Evolutionary conservation across 2,113 vertebrate species (phyloP).

Genomic region (Meriones unguiculatus): DNA sequence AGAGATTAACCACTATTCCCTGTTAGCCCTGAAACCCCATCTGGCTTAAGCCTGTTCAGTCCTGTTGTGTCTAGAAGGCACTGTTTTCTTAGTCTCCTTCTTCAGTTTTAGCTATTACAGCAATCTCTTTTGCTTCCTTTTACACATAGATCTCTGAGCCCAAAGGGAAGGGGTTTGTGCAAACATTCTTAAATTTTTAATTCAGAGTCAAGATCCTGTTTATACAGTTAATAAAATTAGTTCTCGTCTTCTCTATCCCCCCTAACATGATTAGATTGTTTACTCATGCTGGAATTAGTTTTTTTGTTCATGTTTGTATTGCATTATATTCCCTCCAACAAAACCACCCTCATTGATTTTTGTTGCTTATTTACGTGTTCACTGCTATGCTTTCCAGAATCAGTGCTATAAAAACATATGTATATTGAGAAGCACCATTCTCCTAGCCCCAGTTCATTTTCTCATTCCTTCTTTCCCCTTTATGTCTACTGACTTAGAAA

Average conservation of each 20-base stretch:
- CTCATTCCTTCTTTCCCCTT: neutral
- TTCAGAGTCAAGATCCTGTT: neutral
- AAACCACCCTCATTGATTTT: constrained; percentile 19
- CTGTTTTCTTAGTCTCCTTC: neutral
- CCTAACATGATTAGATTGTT: neutral
- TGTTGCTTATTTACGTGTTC: constrained; percentile 46
- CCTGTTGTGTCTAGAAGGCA: neutral
- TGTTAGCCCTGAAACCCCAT: neutral
- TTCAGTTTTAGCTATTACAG: neutral
- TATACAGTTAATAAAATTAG: neutral
- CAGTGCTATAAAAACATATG: neutral
- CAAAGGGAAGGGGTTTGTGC: neutral
- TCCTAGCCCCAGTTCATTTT: neutral
- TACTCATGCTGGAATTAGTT: neutral
- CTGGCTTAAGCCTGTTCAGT: neutral
- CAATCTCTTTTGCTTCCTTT: neutral
- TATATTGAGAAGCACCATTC: neutral
- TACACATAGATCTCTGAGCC: neutral
- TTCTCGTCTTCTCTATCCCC: neutral
- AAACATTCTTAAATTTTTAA: neutral
- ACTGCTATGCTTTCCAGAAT: constrained; percentile 34
- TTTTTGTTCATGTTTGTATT: constrained; percentile 43
- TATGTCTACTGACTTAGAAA: neutral
- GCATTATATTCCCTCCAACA: constrained; percentile 4
- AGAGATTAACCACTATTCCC: neutral